Base-by-base conservation (phyloP, 2,797 vertebrate species). In the Gymnoscopelus braueri region DNA sequence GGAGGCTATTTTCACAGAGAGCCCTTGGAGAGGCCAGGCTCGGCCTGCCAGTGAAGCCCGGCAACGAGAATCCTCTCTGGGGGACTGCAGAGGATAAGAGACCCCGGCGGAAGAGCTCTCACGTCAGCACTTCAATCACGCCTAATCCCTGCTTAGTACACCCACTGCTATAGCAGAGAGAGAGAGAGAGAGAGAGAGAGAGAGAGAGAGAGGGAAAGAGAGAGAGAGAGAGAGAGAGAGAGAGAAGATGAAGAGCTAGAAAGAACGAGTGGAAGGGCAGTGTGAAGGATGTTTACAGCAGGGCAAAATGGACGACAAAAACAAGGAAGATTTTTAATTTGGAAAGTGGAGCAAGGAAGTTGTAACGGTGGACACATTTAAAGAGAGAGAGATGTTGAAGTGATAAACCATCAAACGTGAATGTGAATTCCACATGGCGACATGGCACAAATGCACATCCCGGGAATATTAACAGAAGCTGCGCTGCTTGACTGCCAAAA, bases 141-240 rank as follows among this genome's bases (percentile, higher is more conserved):
- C 80, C 87, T 93, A 93, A 94, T 93, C 92, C 91, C 90, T 82
- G 84, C 87, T 93, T 92, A 92, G 87, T 91, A 89, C 88, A 89
- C 91, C 89, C 89, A 91, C 89, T 86, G 88, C 84, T 83, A 84
- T 79, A 79, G 84, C 78, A 76, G 84, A 75, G 72, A 35, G 69
- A 26, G 5, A 32, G 26, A n/a, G 24, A 12, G 75, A 75, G 74
- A 73, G 75, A 69, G 67, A 51, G 82, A 78, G 76, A 58, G 67
- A 60, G 50, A 82, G 80, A 84, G 80, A 73, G 69, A 86, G 67
- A 59, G 70, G 51, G 69, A 77, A 83, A 80, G 57, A 59, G 71
- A 73, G 75, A 62, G 23, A 72, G 80, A 73, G 69, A 86, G 67
- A 59, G 70, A 50, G 69, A 77, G 84, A 80, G 57, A 59, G 71